Base-by-base conservation (phyloP, 2,113 vertebrate genomes). In the Erpornis zantholeuca region DNA sequence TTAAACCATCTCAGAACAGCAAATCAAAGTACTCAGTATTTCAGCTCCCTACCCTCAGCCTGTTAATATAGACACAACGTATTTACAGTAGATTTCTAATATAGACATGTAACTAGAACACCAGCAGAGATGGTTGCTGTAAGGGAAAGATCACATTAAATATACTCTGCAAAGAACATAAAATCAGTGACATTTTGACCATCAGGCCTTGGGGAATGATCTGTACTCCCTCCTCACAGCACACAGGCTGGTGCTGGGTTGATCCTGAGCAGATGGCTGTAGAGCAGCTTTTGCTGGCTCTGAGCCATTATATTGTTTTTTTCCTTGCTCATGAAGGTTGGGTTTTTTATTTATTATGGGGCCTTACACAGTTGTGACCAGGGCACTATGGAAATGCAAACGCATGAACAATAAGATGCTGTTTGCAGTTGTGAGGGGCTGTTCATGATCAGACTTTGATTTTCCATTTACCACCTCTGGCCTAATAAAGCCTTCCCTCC, bases 151-250 rank as follows among this genome's bases (percentile, higher is more conserved):
- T 79, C 82, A 85, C 52, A 63, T 82, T 83, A 82, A 87, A 93
- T 66, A 79, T 10, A 49, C 35, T 57, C 83, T 31, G 82, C 54
- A 85, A 86, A 93, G 79, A 93, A 84, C 78, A 77, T 54, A 82
- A 91, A 96, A 94, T 76, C 86, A 77, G 88, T 82, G 90, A 92
- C 91, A 93, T 95, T 96, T 92, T 93, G 93, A 94, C 91, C 92
- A 95, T 22, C 53, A 38, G 68, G 91, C 92, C 90, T 70, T 72
- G 77, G 93, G 91, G 96, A 94, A 76, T 54, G 92, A 95, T 65
- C 87, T 81, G 81, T 89, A 28, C 76, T 86, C 84, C 33, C 68
- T 0, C 0, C 72, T 93, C 60, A 66, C 50, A 83, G 80, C 0
- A 0, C 3, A 6, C 27, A 64, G 87, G 42, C 60, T 73, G 65